Evolutionary conservation across 2,113 vertebrate genomes (phyloP), one percentile per base, ranked within the genome.

Genomic region (Cavia porcellus): DNA sequence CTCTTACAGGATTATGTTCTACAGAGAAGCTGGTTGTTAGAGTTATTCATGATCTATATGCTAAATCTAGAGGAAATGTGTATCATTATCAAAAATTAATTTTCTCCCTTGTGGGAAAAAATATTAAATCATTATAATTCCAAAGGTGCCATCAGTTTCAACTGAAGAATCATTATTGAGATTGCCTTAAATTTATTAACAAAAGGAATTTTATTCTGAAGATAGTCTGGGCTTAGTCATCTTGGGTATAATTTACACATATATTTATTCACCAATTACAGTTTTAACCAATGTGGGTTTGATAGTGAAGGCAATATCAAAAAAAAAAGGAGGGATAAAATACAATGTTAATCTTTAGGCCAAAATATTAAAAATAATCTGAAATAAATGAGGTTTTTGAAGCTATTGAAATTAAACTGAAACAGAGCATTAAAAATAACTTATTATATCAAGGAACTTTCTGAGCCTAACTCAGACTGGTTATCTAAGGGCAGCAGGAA

Each of bases 181-280:
- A 92, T 98, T 98, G 96, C 90, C 95, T 95, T 95, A 94, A 95
- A 83, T 94, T 98, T 86, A 96, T 98, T 98, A 98, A 92, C 75
- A 97, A 95, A 74, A 95, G 68, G 12, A 91, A 96, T 97, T 97
- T 97, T 96, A 92, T 72, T 93, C 94, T 91, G 88, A 97, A 98
- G 42, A 92, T 93, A 88, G 92, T 96, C 24, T 97, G 97, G 97
- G 95, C 92, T 95, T 32, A 97, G 35, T 61, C 82, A 86, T 61
- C 92, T 97, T 94, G 93, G 98, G 96, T 97, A 95, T 92, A 98
- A 96, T 92, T 97, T 97, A 94, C 64, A 7, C n/a, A 91, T 45
- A 77, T 0, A 95, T 98, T 97, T 97, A 93, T 94, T 97, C 88
- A 97, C 38, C 98, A 98, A 93, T 97, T 97, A 94, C 77, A 94